Evolutionary conservation across 2,113 vertebrate species (phyloP), one percentile per base, ranked within the genome.

Genomic region (Bubo bubo): DNA sequence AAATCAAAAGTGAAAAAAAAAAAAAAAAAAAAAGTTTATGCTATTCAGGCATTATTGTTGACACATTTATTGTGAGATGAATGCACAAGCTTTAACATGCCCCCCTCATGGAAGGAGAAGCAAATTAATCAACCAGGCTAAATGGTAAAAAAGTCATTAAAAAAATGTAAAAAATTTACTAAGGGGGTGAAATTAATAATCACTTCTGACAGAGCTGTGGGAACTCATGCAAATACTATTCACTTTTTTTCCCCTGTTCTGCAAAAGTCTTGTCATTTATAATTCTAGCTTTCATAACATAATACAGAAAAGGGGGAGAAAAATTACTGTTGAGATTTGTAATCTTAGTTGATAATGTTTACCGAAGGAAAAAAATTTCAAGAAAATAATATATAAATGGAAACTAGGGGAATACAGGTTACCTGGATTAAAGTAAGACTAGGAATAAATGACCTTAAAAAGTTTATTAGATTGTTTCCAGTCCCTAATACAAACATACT

Each of bases 51-150:
- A 7, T 59, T 82, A 14, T 41, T 86, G 9, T 39, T 92, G 27
- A 41, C 4, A 26, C 0, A 1, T 5, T 52, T 11, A 1, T 0
- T 72, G 5, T 37, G 21, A 63, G 14, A 64, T 15, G 37, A 19
- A 70, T 58, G 32, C 6, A 39, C 12, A 66, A 70, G 19, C 6
- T 76, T 73, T 76, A 68, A 64, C 16, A 37, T 32, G 16, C 2
- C 17, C 13, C 13, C 5, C 6, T 79, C 0, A 0, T 22, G 24
- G 24, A 72, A 76, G 75, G 4, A 79, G 2, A 72, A 66, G 6
- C 27, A 92, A 56, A 50, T 56, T 27, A 68, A 59, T 50, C 9
- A 88, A n/a, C 4, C 23, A 86, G 4, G 20, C 2, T 24, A 67
- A 79, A 5, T 34, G 9, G 5, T n/a, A 85, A 86, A 60, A 86